phyloP scores from a whole-genome alignment of 2,888 invertebrate genomes.

The Sphaeridia pumilis region DNA sequence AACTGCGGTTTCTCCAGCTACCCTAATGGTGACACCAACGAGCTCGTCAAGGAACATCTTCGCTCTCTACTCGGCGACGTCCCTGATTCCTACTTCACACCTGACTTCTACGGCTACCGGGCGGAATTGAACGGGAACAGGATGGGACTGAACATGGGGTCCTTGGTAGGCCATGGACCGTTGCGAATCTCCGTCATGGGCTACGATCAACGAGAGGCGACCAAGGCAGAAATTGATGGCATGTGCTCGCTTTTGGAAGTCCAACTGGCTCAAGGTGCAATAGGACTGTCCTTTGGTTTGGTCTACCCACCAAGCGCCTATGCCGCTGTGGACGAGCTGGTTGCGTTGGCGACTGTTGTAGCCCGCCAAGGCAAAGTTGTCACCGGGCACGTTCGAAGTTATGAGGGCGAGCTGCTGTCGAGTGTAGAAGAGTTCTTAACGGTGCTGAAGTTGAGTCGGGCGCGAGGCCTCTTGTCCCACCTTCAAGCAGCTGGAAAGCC shows the following conservation, averaged over 20 bases:
- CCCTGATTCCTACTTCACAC: constrained; percentile 14
- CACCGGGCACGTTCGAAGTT: constrained; percentile 29
- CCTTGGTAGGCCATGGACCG: constrained; percentile 33
- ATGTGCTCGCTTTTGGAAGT: constrained; percentile 22
- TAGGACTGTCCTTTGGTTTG: constrained; percentile 27
- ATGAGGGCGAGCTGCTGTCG: constrained; percentile 27
- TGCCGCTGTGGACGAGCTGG: constrained; percentile 21
- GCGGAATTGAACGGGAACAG: constrained; percentile 3
- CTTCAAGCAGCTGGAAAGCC: constrained; percentile 31
- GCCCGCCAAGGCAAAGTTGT: constrained; percentile 21
- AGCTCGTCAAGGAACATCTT: constrained; percentile 24
- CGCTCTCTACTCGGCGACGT: constrained; percentile 24
- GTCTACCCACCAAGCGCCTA: constrained; percentile 33
- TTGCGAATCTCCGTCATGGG: constrained; percentile 30
- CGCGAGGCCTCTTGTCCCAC: constrained; percentile 28
- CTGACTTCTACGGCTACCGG: constrained; percentile 18
- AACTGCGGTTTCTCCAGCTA: constrained; percentile 34
- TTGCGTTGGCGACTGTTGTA: constrained; percentile 22
- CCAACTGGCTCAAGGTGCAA: constrained; percentile 24
- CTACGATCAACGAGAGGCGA: constrained; percentile 29
- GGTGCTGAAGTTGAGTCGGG: constrained; percentile 23
- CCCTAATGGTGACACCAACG: constrained; percentile 21
- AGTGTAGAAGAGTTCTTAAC: constrained; percentile 28
- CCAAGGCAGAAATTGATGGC: constrained; percentile 20
- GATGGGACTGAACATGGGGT: constrained; percentile 24